Evolutionary conservation across 2,113 vertebrate species (phyloP).

Genomic region (Cyrtonyx montezumae): DNA sequence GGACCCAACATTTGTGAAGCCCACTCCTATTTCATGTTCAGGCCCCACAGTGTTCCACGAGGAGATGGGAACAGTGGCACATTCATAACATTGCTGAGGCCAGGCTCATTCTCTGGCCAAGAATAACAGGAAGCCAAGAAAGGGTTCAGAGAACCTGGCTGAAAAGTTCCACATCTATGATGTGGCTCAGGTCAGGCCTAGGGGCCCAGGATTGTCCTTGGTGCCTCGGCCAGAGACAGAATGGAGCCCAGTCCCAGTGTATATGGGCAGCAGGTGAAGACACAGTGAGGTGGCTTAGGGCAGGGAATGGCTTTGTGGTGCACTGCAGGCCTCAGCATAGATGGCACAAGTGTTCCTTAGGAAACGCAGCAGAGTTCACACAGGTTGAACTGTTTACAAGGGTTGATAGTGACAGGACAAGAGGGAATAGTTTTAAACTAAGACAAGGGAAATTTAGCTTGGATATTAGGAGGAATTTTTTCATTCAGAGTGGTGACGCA

Average conservation of each 20-base stretch:
- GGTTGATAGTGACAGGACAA: too few species aligned
- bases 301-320: neutral
- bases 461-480: too few species aligned
- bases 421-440: too few species aligned
- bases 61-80: neutral
- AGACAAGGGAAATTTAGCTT: too few species aligned
- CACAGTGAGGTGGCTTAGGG: rapidly evolving
- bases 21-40: too few species aligned
- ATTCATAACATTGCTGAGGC: neutral
- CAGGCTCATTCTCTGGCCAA: neutral
- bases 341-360: neutral
- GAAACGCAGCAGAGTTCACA: neutral
- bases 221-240: neutral
- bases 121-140: too few species aligned
- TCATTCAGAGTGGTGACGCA: too few species aligned
- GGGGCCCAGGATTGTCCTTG: neutral
- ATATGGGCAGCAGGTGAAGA: rapidly evolving
- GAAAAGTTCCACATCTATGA: neutral
- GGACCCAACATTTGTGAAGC: too few species aligned
- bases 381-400: too few species aligned
- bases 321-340: too few species aligned
- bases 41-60: neutral
- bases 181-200: neutral
- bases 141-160: neutral
- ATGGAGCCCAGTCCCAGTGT: neutral